Evolutionary conservation across 2,888 invertebrate genomes (phyloP), one percentile per base, ranked within the genome.

Genomic region (Drosophila planitibia): DNA sequence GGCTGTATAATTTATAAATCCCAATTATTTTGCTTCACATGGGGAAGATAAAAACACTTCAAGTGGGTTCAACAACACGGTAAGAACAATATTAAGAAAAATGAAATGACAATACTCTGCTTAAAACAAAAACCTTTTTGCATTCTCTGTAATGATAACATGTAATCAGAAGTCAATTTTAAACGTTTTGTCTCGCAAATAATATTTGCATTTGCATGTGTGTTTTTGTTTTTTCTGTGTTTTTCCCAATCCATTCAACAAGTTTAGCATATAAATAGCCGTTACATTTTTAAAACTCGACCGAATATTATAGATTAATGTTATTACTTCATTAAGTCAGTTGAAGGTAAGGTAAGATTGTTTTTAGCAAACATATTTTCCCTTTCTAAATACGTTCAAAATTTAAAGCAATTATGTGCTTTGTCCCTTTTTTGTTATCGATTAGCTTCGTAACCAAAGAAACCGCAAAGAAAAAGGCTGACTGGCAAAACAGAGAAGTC

Each of bases 1-100:
- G n/a, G 9, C 39, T 33, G 19, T 57, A 25, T 44, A 32, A 59
- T 51, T 74, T 25, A 74, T 47, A 28, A 47, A 53, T 49, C 59
- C 37, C 1, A 41, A 41, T 25, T 58, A 25, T 35, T 28, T 47
- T 19, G 22, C 14, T 19, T 33, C 39, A 14, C 49, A 28, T 57
- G 39, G n/a, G 14, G 10, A 39, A 55, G 16, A 12, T 32, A 25
- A 25, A 49, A 33, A 32, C 1, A n/a, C 12, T 33, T 52, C 4
- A 3, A 32, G 37, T 25, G 10, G 12, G 4, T 33, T 51, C 9
- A 28, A 41, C 32, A 52, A 12, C 19, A n/a, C 22, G 10, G 32
- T 22, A 7, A n/a, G 25, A 47, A 58, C 16, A 33, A 25, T 59
- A 52, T 41, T 41, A 22, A n/a, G 41, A 22, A 22, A 22, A 41